Base-by-base conservation (phyloP, 2,888 invertebrate species). In the Patella caerulea region DNA sequence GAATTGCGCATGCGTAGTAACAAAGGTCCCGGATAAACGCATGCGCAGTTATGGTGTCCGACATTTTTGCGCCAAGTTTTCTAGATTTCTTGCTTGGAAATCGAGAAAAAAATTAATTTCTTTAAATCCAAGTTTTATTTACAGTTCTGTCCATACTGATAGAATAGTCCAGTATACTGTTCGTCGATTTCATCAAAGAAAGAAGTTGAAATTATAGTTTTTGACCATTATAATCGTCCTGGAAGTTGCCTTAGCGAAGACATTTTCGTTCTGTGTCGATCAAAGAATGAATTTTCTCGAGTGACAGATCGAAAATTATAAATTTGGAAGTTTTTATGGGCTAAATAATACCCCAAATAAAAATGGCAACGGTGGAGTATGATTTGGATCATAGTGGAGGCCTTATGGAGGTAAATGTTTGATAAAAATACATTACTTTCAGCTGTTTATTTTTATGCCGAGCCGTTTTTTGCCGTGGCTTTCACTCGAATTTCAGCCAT, bases 341-440 rank as follows among this genome's bases (percentile, higher is more conserved):
- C 24, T 65, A 24, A 11, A 24, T 65, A 24, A 12, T 65, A 19
- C 12, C 24, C 19, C 24, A 65, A 14, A 65, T 65, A 72, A 55
- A 83, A 71, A 94, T 94, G 94, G 93, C 94, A 78, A 93, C 94
- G 85, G 93, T 94, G 79, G 95, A 95, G 85, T 95, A 96, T 91
- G 96, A 96, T 92, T 93, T 96, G 86, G 95, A 95, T 90, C 94
- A 94, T 83, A 95, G 95, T 82, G 95, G 96, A 83, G 95, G 96
- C 83, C 94, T 96, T 81, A 96, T 96, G 96, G 96, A 96, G 93
- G 96, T 96, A 93, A 94, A 95, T 4, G 45, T 45, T 45, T 45
- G 45, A 45, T 45, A 9, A 9, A 45, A 45, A 45, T 45, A 9
- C 45, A 45, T 45, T 9, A 45, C 1, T 45, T 45, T 45, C 9